Evolutionary conservation across 2,888 invertebrate genomes (phyloP), one percentile per base, ranked within the genome.

Genomic region (Pyrocoelia pectoralis): DNA sequence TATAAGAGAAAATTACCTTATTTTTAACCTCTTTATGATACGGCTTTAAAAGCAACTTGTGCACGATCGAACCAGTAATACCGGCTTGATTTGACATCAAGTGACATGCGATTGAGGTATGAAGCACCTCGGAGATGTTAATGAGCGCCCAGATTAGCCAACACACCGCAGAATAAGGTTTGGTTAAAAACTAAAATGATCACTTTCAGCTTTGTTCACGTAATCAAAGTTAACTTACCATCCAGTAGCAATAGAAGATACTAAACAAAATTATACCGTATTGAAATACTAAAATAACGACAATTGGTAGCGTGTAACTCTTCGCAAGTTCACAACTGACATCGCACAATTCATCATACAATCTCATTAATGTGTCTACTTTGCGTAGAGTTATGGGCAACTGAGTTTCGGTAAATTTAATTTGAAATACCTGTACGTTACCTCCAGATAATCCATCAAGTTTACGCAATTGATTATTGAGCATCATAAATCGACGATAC

Each of bases 181-280:
- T 63, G 15, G 6, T 40, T n/a, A n/a, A n/a, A 15, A 52, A 63
- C 63, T 63, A 52, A 24, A 63, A 58, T 15, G 9, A n/a, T 4
- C 2, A 33, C 43, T 19, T 14, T 41, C 10, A 40, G 13, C 14
- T 2, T 46, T 18, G 17, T 17, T 9, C 8, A 17, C 18, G n/a
- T 46, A 5, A 6, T 6, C 24, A n/a, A n/a, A n/a, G n/a, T n/a
- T n/a, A 24, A 15, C 46, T 62, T 49, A 68, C 68, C 56, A 49
- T 63, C 69, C 69, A 70, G 49, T 72, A 72, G 13, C 57, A 48
- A 51, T 70, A 70, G 57, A 68, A 72, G 6, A 68, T 53, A 29
- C 65, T 41, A 41, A 61, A 72, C 1, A 70, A 52, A 19, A 65
- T 40, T 15, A 70, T 56, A 18, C 67, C 54, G 53, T 68, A 66